Evolutionary conservation across 2,113 vertebrate genomes (phyloP).

Genomic region (Tragelaphus scriptus): DNA sequence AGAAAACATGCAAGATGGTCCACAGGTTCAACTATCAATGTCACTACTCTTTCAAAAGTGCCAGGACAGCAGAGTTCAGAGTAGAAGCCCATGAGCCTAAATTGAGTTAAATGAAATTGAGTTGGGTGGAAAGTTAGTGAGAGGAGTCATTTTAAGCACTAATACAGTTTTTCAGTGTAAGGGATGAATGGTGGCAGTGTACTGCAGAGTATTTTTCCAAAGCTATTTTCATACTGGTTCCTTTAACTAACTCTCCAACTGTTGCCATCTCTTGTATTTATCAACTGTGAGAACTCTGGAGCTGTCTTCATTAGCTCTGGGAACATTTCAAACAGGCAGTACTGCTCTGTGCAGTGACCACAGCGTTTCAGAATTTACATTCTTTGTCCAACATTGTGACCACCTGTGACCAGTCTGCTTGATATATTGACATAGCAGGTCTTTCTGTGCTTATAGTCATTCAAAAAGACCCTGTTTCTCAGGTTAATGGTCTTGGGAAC

Average conservation of each 20-base stretch:
- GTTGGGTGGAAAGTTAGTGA: conserved; percentile 50
- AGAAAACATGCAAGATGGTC: conserved; percentile 49
- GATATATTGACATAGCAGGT: neutral
- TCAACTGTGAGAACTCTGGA: conserved; percentile 35
- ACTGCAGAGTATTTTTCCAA: conserved; percentile 40
- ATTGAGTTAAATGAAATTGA: conserved; percentile 47
- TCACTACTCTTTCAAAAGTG: conserved; percentile 47
- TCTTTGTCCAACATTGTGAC: conserved; percentile 36
- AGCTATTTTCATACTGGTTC: conserved; percentile 25
- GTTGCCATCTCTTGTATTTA: conserved; percentile 53
- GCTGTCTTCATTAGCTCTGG: conserved; percentile 35
- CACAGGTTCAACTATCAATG: conserved; percentile 61
- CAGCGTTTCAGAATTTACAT: conserved; percentile 31
- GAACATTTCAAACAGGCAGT: neutral
- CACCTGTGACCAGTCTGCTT: conserved; percentile 30
- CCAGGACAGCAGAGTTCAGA: conserved; percentile 53
- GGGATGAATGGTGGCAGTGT: conserved; percentile 54
- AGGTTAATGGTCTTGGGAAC: neutral
- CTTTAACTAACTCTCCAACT: conserved; percentile 48
- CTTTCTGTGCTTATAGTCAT: neutral
- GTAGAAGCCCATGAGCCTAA: conserved; percentile 41
- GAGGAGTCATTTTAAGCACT: conserved; percentile 58
- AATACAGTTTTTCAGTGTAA: conserved; percentile 46
- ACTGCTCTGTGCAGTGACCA: neutral
- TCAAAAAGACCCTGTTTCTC: neutral